Conservation (phyloP, 2,797 vertebrate species). For the Urophycis tenuis region DNA sequence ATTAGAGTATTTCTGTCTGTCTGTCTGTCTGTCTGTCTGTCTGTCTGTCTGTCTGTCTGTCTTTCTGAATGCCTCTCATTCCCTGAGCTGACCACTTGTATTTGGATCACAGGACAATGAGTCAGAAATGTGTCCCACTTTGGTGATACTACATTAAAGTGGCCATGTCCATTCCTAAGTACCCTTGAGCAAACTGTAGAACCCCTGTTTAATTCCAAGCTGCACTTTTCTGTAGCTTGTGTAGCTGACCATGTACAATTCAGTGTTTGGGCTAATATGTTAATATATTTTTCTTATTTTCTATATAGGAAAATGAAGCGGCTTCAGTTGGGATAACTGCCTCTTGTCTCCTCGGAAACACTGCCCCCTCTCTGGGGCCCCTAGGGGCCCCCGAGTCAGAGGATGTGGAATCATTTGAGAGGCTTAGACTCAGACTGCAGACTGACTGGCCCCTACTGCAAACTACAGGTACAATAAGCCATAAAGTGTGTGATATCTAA, state of each 20-base stretch:
- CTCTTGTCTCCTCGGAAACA: slow-evolving; percentile 57
- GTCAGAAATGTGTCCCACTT: neutral
- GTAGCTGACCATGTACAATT: too few relatives aligned
- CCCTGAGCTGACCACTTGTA: too few relatives aligned
- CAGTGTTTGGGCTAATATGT: neutral
- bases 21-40: too few relatives aligned
- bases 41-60: too few relatives aligned
- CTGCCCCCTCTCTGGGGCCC: slow-evolving; percentile 51
- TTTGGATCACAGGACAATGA: neutral
- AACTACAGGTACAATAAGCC: slow-evolving; percentile 46
- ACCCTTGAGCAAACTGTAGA: too few relatives aligned
- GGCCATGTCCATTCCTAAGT: too few relatives aligned
- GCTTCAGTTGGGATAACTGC: slow-evolving; percentile 43
- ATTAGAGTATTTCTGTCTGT: too few relatives aligned
- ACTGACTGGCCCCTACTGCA: slow-evolving; percentile 62
- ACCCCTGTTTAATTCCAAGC: too few relatives aligned
- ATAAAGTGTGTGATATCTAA: neutral
- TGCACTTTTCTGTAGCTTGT: neutral
- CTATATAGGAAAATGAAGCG: slow-evolving; percentile 46
- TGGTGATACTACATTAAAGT: too few relatives aligned
- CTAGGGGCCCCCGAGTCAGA: slow-evolving; percentile 40
- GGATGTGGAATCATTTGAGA: slow-evolving; percentile 54
- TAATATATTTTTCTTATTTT: slow-evolving; percentile 1
- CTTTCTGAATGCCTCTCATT: too few relatives aligned
- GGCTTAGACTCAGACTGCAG: slow-evolving; percentile 55